Evolutionary conservation across 2,888 invertebrate species (phyloP).

Genomic region (Plebejus argus): DNA sequence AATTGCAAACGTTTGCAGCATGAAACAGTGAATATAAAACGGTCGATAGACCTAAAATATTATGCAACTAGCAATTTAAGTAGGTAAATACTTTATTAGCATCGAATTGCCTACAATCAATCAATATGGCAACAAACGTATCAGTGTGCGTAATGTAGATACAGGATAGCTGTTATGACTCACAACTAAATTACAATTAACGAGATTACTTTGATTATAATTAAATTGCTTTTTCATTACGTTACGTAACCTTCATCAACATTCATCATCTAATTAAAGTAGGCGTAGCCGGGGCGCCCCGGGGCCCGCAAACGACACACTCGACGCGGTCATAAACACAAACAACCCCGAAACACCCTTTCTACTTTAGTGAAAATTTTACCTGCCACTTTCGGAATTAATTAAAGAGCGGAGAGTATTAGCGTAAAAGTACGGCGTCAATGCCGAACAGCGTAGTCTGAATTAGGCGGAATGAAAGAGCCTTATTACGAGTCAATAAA

Average conservation of each 20-base stretch:
- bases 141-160: background rate
- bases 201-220: conserved; percentile 12
- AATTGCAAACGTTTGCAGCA: background rate
- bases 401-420: conserved; percentile 9
- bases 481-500: background rate
- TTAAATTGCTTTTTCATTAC: conserved; percentile 14
- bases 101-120: background rate
- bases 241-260: conserved; percentile 21
- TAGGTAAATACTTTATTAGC: background rate
- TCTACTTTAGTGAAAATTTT: conserved; percentile 12
- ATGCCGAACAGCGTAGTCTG: background rate
- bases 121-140: conserved; percentile 14
- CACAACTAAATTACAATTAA: conserved; percentile 11
- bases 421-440: background rate
- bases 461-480: background rate
- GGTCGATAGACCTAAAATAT: background rate
- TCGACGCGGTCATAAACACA: conserved; percentile 5
- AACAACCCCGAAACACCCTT: conserved; percentile 8
- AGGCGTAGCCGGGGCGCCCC: conserved; percentile 1
- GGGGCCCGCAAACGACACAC: conserved; percentile 1
- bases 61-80: background rate
- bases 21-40: background rate
- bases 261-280: conserved; percentile 21
- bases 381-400: conserved; percentile 14
- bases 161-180: background rate